These are phyloP conservation scores for Sebastes schlegelii DNA, from an alignment of 2,113 vertebrate species.

Conservation along the genomic window DNA sequence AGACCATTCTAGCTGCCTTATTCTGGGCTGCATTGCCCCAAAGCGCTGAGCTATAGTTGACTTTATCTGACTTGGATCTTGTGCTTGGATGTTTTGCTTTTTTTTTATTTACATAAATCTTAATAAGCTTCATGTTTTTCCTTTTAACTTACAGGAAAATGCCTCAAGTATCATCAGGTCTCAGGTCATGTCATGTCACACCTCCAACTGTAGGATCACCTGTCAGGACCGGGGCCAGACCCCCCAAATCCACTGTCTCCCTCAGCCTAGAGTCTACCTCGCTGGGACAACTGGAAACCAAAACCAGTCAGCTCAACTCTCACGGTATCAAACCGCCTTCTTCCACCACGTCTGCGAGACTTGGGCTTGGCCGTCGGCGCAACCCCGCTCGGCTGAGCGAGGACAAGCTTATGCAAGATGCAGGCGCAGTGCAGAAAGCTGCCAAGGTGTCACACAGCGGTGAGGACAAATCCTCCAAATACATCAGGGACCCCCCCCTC, in stretches of 20 bases:
- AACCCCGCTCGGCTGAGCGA: conserved; percentile 77
- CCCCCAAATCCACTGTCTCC: conserved; percentile 57
- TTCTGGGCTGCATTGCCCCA: no score
- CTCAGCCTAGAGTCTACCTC: conserved; percentile 59
- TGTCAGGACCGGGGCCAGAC: conserved; percentile 47
- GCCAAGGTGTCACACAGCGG: conserved; percentile 58
- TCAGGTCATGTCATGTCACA: conserved; percentile 57
- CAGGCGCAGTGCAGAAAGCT: conserved; percentile 75
- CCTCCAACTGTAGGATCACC: conserved; percentile 49
- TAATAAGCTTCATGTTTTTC: not conserved
- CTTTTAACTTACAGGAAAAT: conserved; percentile 84
- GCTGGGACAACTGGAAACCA: conserved; percentile 73
- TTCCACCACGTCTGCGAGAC: conserved; percentile 66
- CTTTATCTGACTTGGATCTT: not conserved
- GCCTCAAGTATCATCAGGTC: conserved; percentile 85
- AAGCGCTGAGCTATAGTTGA: not conserved
- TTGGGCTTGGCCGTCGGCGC: conserved; percentile 69
- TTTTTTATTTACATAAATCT: not conserved
- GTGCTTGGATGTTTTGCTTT: not conserved
- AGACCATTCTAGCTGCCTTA: no score
- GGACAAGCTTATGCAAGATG: conserved; percentile 53
- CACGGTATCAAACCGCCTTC: conserved; percentile 79
- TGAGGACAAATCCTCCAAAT: conserved; percentile 52
- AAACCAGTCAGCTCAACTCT: conserved; percentile 74
- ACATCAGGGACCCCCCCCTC: conserved; percentile 45